Evolutionary conservation across 2,113 vertebrate species (phyloP).

Genomic region (Micronycteris hirsuta): DNA sequence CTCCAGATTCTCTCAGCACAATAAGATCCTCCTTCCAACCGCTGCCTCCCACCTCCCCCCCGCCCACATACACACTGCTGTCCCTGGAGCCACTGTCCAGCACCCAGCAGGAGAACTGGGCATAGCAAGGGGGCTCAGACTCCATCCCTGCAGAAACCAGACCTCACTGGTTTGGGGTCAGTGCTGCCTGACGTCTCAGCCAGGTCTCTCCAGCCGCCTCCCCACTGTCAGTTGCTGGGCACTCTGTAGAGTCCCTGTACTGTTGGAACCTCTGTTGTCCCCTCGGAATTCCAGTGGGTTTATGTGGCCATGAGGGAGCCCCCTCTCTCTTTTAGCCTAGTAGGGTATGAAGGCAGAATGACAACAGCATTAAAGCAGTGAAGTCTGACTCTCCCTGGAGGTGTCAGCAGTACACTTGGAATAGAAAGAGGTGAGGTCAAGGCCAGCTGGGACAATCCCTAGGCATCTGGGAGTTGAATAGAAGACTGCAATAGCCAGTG

Average conservation of each 20-base stretch:
- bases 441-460: not conserved
- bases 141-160: not conserved
- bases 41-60: not conserved
- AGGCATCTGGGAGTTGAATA: not conserved
- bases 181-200: not conserved
- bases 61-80: fast-evolving
- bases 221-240: not conserved
- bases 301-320: not conserved
- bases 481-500: not conserved
- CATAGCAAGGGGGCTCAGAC: not conserved
- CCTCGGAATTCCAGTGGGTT: too few species aligned
- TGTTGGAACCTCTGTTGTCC: not conserved
- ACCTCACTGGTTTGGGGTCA: not conserved
- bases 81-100: not conserved
- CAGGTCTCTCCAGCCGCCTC: not conserved
- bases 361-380: not conserved
- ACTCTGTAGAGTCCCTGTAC: not conserved
- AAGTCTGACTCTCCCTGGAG: not conserved
- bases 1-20: not conserved
- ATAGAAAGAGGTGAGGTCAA: not conserved
- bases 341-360: not conserved
- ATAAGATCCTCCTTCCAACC: not conserved
- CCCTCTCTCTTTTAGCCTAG: not conserved
- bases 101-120: not conserved
- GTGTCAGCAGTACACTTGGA: not conserved